phyloP scores from a whole-genome alignment of 2,888 invertebrate genomes.

The Tetramorium bicarinatum region DNA sequence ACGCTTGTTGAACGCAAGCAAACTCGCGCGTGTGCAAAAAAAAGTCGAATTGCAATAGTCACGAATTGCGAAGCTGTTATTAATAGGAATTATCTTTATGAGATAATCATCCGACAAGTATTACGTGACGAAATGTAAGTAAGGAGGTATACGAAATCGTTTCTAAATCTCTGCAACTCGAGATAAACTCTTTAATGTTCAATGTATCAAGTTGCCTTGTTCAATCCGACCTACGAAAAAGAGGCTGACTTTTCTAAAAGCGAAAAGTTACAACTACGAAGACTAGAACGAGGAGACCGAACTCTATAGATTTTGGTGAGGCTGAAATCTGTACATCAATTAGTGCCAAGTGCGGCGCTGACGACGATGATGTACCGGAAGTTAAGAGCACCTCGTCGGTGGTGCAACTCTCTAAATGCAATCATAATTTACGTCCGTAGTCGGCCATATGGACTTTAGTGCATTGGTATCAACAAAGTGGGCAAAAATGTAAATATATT shows the following conservation, averaged over 20 bases:
- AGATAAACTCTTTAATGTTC: slow-evolving; percentile 68
- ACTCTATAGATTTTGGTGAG: no score
- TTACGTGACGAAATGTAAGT: slow-evolving; percentile 15
- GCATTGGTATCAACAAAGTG: no score
- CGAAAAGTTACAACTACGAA: neutral
- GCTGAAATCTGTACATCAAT: no score
- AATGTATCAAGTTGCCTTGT: slow-evolving; percentile 66
- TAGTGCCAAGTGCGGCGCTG: no score
- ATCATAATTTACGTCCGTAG: no score
- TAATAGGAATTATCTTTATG: slow-evolving; percentile 11
- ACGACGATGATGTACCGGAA: no score
- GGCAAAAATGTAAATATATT: no score
- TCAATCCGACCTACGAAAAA: slow-evolving; percentile 35
- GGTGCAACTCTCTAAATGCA: no score
- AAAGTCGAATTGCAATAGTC: slow-evolving; percentile 18
- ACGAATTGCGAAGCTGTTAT: slow-evolving; percentile 10
- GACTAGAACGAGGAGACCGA: no score
- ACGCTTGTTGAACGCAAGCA: neutral
- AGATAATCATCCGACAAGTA: slow-evolving; percentile 14
- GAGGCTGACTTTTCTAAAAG: slow-evolving; percentile 52
- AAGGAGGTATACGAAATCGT: slow-evolving; percentile 34
- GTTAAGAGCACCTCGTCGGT: no score
- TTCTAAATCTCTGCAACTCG: slow-evolving; percentile 58
- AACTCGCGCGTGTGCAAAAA: neutral
- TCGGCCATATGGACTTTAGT: no score